Conservation (phyloP, 2,888 invertebrate species). For the Diplolepis rosae region DNA sequence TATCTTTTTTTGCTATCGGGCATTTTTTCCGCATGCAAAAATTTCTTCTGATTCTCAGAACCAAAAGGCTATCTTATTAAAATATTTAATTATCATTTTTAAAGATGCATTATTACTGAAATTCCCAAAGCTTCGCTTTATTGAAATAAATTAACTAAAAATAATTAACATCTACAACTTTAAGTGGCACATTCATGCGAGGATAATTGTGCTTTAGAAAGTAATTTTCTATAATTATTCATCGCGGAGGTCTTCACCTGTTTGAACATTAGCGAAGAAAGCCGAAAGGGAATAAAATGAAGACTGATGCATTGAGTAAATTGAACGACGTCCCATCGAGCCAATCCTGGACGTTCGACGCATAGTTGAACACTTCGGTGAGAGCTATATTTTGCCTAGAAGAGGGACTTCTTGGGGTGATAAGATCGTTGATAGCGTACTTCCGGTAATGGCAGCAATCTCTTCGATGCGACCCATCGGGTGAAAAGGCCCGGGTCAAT, state of each 20-base stretch:
- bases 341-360: constrained; percentile 3
- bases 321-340: constrained; percentile 16
- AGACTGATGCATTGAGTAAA: constrained; percentile 26
- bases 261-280: constrained; percentile 15
- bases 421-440: constrained; percentile 22
- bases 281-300: constrained; percentile 17
- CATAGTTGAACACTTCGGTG: background rate
- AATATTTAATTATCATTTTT: no score
- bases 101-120: no score
- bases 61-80: no score
- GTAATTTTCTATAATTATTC: constrained; percentile 29
- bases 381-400: background rate
- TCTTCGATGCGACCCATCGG: constrained; percentile 15
- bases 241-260: constrained; percentile 5
- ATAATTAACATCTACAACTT: background rate
- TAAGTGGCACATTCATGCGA: background rate
- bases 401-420: background rate
- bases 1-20: constrained; percentile 36
- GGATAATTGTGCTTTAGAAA: constrained; percentile 23
- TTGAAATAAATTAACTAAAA: background rate
- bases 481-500: constrained; percentile 25
- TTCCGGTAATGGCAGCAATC: constrained; percentile 27
- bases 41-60: constrained; percentile 31
- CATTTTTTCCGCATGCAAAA: constrained; percentile 36
- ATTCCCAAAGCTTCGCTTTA: no score